Evolutionary conservation across 2,888 invertebrate genomes (phyloP).

Genomic region (Drosophila colorata): DNA sequence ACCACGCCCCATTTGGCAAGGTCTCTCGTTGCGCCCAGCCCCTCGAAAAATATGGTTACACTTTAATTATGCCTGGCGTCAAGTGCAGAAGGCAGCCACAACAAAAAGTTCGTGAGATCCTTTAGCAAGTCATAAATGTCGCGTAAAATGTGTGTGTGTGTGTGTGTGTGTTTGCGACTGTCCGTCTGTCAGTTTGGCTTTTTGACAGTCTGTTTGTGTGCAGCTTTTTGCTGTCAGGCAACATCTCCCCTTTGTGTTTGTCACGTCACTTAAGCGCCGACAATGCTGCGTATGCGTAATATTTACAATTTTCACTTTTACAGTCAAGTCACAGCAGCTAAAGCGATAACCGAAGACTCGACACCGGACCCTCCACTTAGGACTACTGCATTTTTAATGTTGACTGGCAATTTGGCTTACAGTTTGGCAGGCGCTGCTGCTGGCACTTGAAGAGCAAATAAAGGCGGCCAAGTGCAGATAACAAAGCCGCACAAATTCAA

Average conservation of each 20-base stretch:
- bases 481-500: slow-evolving; percentile 18
- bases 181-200: slow-evolving; percentile 1
- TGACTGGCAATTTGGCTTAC: slow-evolving; percentile 44
- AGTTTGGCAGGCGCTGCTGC: slow-evolving; percentile 27
- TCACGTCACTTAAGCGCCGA: slow-evolving; percentile 9
- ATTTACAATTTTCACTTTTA: slow-evolving; percentile 21
- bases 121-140: slow-evolving; percentile 48
- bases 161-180: slow-evolving; percentile 6
- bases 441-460: slow-evolving; percentile 25
- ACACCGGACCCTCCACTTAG: slow-evolving; percentile 51
- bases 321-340: slow-evolving; percentile 12
- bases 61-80: slow-evolving; percentile 72
- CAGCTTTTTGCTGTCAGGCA: slow-evolving; percentile 28
- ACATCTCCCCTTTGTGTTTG: slow-evolving; percentile 34
- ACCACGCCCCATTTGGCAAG: slow-evolving; percentile 13
- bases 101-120: slow-evolving; percentile 46
- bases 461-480: slow-evolving; percentile 6
- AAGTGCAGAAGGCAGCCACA: slow-evolving; percentile 59
- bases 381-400: slow-evolving; percentile 68
- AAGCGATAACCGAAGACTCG: slow-evolving; percentile 41
- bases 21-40: slow-evolving; percentile 11
- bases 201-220: slow-evolving; percentile 3
- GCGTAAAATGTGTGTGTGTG: background rate
- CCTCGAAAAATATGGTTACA: slow-evolving; percentile 56
- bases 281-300: slow-evolving; percentile 67